phyloP scores from a whole-genome alignment of 2,888 invertebrate genomes.

The Cyclophora punctaria region DNA sequence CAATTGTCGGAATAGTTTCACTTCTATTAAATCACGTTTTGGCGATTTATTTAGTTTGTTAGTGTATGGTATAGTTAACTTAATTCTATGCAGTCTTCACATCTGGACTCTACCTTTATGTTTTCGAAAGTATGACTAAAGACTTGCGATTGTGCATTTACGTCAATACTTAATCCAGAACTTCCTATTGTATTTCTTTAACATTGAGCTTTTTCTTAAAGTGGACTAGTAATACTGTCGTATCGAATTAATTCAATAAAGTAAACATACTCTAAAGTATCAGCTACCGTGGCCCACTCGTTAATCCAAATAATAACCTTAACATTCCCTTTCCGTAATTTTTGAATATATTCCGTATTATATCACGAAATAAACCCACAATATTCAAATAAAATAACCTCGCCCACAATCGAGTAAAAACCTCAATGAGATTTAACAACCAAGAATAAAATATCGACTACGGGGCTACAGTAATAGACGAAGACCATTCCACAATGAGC shows the following conservation, averaged over 20 bases:
- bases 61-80: background rate
- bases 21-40: constrained; percentile 20
- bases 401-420: constrained; percentile 44
- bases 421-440: constrained; percentile 64
- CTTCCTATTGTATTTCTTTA: too few species aligned
- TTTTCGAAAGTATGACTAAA: background rate
- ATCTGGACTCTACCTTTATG: background rate
- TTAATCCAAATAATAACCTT: background rate
- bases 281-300: background rate
- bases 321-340: background rate
- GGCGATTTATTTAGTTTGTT: constrained; percentile 17
- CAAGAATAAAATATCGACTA: constrained; percentile 64
- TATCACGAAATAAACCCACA: constrained; percentile 23
- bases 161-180: too few species aligned
- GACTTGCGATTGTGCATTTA: background rate
- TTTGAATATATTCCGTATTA: background rate
- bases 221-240: too few species aligned
- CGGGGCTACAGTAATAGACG: constrained; percentile 36
- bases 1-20: constrained; percentile 25
- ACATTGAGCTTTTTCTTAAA: too few species aligned
- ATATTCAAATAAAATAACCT: constrained; percentile 35
- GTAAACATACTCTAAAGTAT: too few species aligned
- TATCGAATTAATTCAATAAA: too few species aligned
- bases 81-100: too few species aligned
- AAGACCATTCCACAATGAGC: constrained; percentile 23